A percentile compares a stretch with the other conserved stretches of the same genome.
phyloP scores from a whole-genome alignment of 2,888 invertebrate species.

The Candidula unifasciata region DNA sequence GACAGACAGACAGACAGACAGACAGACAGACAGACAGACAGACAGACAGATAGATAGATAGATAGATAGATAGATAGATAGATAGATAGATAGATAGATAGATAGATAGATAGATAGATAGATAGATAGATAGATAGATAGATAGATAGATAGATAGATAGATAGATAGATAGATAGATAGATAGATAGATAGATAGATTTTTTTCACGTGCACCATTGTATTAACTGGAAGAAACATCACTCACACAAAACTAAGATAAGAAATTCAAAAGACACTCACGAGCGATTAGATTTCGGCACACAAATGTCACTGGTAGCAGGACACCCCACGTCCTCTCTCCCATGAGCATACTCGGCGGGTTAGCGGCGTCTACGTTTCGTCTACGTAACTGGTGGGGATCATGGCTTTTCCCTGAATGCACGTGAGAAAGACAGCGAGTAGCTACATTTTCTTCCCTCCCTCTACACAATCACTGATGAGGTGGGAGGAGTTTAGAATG shows the following conservation, averaged over 20 bases:
- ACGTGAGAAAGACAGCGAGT: conserved; percentile 35
- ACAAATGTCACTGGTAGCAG: not conserved
- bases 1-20: no score
- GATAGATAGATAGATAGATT: no score
- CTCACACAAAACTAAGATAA: not conserved
- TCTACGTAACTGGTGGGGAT: not conserved
- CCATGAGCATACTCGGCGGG: not conserved
- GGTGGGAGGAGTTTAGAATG: conserved; percentile 25
- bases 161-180: no score
- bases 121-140: no score
- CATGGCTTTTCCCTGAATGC: not conserved
- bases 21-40: no score
- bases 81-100: no score
- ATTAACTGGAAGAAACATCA: conserved; percentile 2
- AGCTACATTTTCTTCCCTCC: conserved; percentile 31
- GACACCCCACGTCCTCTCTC: conserved; percentile 13
- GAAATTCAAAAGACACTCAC: conserved; percentile 33
- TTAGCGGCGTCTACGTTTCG: not conserved
- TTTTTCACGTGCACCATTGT: not conserved
- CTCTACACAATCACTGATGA: conserved; percentile 29
- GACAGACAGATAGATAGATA: no score
- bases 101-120: no score
- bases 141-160: no score
- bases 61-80: no score
- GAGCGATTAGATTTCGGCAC: conserved; percentile 13